These are phyloP conservation scores for Ommatoiulus sabulosus DNA, from an alignment of 2,888 invertebrate species.

Conservation along the genomic window DNA sequence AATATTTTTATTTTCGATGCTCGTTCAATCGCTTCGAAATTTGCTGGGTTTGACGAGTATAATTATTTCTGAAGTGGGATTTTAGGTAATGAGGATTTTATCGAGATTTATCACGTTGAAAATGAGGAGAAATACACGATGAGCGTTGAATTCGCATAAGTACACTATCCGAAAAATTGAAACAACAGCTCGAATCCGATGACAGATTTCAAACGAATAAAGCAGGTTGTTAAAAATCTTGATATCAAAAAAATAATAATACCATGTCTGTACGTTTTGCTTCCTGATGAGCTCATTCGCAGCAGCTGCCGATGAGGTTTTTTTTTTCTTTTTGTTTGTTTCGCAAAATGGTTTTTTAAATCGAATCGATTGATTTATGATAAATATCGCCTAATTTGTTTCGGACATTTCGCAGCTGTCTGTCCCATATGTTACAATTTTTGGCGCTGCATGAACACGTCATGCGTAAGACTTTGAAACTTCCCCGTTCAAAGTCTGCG, in stretches of 20 bases:
- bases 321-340: constrained; percentile 21
- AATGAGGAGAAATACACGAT: too few species aligned
- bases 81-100: too few species aligned
- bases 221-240: neutral
- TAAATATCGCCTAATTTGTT: neutral
- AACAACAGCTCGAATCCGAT: too few species aligned
- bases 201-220: too few species aligned
- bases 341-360: neutral
- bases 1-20: too few species aligned
- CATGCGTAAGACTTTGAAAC: neutral
- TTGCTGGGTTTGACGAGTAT: too few species aligned
- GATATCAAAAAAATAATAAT: neutral
- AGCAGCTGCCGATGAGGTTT: neutral
- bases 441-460: neutral
- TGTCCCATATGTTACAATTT: neutral
- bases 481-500: neutral
- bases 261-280: neutral
- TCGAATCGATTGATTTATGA: constrained; percentile 37
- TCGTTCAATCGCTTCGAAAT: too few species aligned
- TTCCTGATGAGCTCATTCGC: neutral
- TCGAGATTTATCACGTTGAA: too few species aligned
- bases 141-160: too few species aligned
- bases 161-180: too few species aligned
- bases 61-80: too few species aligned
- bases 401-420: constrained; percentile 22